Conservation (phyloP, 2,113 vertebrate species). For the Thermophis baileyi region DNA sequence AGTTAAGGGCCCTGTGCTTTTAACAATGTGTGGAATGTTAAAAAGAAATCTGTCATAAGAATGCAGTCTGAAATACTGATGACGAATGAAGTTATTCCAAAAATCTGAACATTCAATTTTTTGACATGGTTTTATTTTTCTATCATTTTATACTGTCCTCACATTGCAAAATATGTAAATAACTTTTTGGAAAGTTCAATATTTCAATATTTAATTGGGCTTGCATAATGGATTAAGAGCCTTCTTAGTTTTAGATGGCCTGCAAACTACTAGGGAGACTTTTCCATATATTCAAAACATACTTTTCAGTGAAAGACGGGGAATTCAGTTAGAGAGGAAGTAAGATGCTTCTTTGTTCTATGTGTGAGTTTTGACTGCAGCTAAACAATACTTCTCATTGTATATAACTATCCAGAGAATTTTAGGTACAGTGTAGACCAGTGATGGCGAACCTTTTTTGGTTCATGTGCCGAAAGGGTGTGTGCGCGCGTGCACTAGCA, state of each 20-base stretch:
- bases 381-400: neutral
- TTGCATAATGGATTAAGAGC: neutral
- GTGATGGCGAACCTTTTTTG: no score
- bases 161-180: neutral
- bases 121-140: neutral
- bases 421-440: neutral
- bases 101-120: neutral
- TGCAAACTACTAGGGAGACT: neutral
- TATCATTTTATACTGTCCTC: neutral
- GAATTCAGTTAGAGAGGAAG: neutral
- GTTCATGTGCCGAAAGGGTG: no score
- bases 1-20: conserved; percentile 10
- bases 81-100: neutral
- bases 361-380: neutral
- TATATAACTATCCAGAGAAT: neutral
- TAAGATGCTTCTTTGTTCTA: neutral
- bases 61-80: neutral
- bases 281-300: neutral
- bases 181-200: neutral
- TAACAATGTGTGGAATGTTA: conserved; percentile 18
- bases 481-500: no score
- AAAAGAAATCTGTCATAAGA: neutral
- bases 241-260: neutral
- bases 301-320: neutral
- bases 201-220: neutral